A percentile compares a stretch with the other conserved stretches of the same genome.
Evolutionary conservation across 64 coral and sea anemone species (phyloP).

Genomic region (Dendronephthya gigantea): DNA sequence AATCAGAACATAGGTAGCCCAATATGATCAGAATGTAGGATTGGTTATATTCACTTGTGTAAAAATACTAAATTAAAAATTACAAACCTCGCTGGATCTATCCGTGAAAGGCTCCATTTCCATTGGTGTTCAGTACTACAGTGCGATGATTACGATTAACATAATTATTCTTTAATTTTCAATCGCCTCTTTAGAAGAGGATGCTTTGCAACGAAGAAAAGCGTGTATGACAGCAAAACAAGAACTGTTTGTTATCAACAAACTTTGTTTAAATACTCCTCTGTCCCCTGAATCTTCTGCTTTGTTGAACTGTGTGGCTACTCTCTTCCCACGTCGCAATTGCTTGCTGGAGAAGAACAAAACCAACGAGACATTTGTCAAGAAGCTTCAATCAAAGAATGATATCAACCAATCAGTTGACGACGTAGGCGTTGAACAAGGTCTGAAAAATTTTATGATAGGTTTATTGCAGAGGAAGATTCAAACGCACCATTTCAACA

Average conservation of each 20-base stretch:
- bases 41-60: too few relatives aligned
- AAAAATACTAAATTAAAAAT: too few relatives aligned
- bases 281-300: neutral
- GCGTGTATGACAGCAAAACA: neutral
- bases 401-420: neutral
- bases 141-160: too few relatives aligned
- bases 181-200: neutral
- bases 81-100: too few relatives aligned
- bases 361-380: neutral
- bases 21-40: too few relatives aligned
- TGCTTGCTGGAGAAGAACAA: neutral
- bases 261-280: neutral
- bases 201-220: neutral
- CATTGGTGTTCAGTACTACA: too few relatives aligned
- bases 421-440: neutral
- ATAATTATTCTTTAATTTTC: neutral
- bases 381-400: neutral
- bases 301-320: neutral
- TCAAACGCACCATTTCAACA: neutral
- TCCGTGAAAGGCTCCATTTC: too few relatives aligned
- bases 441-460: neutral
- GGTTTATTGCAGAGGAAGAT: neutral
- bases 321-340: neutral
- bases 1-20: too few relatives aligned
- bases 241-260: neutral